Evolutionary conservation across 1,140 invertebrate species (phyloP).

Genomic region (Penaeus indicus): DNA sequence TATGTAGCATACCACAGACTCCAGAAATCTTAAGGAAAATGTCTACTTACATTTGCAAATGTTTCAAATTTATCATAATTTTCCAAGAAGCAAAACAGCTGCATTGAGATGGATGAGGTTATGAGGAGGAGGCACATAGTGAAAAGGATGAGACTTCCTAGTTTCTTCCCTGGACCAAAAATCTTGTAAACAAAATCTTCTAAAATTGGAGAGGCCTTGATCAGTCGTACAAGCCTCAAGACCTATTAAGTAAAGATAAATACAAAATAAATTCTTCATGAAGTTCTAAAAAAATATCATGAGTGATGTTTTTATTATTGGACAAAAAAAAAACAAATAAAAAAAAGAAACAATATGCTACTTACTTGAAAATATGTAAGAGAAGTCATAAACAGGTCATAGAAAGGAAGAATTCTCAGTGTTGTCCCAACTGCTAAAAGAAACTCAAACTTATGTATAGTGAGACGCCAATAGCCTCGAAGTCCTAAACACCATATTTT

Average conservation of each 20-base stretch:
- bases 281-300: too few species aligned
- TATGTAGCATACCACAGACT: background rate
- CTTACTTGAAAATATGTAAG: slow-evolving; percentile 96
- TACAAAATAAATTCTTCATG: background rate
- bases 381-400: slow-evolving; percentile 87
- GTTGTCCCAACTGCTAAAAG: slow-evolving; percentile 95
- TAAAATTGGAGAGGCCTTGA: slow-evolving; percentile 98
- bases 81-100: slow-evolving; percentile 96
- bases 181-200: slow-evolving; percentile 99
- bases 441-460: slow-evolving; percentile 98
- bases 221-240: slow-evolving; percentile 91
- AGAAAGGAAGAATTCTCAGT: slow-evolving; percentile 87
- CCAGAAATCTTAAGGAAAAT: background rate
- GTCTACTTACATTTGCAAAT: slow-evolving; percentile 87
- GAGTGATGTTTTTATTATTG: background rate
- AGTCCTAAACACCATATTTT: slow-evolving; percentile 98
- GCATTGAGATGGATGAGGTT: slow-evolving; percentile 98
- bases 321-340: background rate
- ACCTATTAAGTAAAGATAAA: slow-evolving; percentile 76
- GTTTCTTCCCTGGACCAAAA: slow-evolving; percentile 98
- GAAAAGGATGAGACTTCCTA: slow-evolving; percentile 98
- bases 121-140: slow-evolving; percentile 99
- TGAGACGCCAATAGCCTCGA: slow-evolving; percentile 89
- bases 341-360: slow-evolving; percentile 4
- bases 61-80: slow-evolving; percentile 96